Conservation (phyloP, 1,140 invertebrate genomes). For the Drosophila saltans region DNA sequence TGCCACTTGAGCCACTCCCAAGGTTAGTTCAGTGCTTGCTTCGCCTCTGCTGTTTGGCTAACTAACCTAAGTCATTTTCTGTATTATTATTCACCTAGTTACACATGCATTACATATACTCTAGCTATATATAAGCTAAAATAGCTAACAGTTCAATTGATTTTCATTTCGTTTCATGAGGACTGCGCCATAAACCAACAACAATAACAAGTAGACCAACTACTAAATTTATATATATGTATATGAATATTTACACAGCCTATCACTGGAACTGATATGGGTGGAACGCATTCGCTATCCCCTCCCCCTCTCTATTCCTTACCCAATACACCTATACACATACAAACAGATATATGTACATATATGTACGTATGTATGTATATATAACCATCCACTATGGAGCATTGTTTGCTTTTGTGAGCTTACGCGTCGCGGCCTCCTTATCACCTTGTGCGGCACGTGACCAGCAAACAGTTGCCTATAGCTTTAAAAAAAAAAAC, state of each 20-base stretch:
- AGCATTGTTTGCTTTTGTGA: conserved; percentile 14
- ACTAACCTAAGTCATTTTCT: conserved; percentile 49
- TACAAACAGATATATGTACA: too few species aligned
- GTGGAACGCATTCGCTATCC: neutral
- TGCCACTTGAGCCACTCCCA: conserved; percentile 34
- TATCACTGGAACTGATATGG: conserved; percentile 41
- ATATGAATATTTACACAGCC: conserved; percentile 35
- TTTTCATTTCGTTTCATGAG: neutral
- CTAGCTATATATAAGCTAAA: neutral
- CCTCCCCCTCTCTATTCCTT: neutral
- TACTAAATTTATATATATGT: conserved; percentile 2
- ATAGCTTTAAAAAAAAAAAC: too few species aligned
- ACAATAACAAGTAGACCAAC: conserved; percentile 4
- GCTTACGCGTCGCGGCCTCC: conserved; percentile 28
- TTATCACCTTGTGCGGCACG: conserved; percentile 61
- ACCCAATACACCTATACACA: too few species aligned
- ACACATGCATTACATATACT: conserved; percentile 35
- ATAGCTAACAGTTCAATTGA: neutral
- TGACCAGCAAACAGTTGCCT: conserved; percentile 22
- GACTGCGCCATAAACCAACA: conserved; percentile 45
- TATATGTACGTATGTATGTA: too few species aligned
- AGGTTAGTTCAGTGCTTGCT: conserved; percentile 36
- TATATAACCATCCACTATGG: neutral
- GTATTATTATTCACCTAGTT: conserved; percentile 39
- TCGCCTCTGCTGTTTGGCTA: conserved; percentile 18